A percentile compares a stretch with the other conserved stretches of the same genome.
Evolutionary conservation across 1,140 invertebrate species (phyloP).

Genomic region (Drosophila bocqueti): DNA sequence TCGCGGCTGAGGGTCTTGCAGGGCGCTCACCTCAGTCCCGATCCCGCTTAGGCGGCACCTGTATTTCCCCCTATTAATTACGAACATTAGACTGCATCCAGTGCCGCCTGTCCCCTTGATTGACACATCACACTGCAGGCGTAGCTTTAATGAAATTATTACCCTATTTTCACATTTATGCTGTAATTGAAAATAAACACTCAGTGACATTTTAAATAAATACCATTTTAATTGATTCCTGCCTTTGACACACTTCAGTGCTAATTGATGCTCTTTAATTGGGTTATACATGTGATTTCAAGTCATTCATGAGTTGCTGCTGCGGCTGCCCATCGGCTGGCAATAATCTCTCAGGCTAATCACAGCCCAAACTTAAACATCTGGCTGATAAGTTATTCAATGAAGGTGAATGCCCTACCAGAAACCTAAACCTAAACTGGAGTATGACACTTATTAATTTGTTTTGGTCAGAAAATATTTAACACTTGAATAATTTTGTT

Average conservation of each 20-base stretch:
- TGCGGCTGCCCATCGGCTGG: background rate
- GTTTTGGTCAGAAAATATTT: background rate
- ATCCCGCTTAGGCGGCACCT: background rate
- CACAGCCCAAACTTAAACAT: constrained; percentile 3
- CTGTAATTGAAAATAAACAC: constrained; percentile 19
- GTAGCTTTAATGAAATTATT: constrained; percentile 27
- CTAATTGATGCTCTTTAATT: constrained; percentile 38
- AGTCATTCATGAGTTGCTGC: background rate
- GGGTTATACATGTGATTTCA: constrained; percentile 21
- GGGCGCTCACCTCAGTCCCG: background rate
- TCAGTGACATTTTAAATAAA: constrained; percentile 35
- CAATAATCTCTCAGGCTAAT: constrained; percentile 9
- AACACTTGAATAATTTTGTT: too few species aligned
- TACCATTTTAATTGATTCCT: constrained; percentile 22
- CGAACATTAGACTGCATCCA: background rate
- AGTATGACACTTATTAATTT: background rate
- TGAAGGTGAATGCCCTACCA: background rate
- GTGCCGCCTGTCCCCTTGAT: constrained; percentile 16
- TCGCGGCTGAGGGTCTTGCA: constrained; percentile 86
- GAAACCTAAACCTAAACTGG: background rate
- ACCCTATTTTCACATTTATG: constrained; percentile 9
- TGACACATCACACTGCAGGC: constrained; percentile 20
- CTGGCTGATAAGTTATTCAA: constrained; percentile 25
- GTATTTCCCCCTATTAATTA: constrained; percentile 11
- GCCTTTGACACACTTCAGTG: constrained; percentile 28